Percentiles rank a stretch among this genome's conserved stretches.
Conservation (phyloP, 1,140 invertebrate species). For the Apocrypta bakeri region DNA sequence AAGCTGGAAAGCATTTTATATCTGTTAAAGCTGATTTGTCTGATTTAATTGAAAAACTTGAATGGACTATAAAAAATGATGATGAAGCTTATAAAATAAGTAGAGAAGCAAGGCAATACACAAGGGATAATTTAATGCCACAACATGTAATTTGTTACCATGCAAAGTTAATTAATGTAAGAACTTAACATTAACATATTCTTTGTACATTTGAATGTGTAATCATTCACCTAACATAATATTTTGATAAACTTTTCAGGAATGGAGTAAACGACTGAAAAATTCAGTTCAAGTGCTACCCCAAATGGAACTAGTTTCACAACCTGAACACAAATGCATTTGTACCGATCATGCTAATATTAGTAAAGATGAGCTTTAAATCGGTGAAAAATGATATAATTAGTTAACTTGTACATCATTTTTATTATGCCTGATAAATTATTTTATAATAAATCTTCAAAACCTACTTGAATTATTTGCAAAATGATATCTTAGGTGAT, state of each 20-base stretch:
- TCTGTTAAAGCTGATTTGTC: conserved; percentile 87
- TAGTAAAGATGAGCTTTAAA: conserved; percentile 73
- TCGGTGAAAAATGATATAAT: neutral
- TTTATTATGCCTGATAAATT: too few relatives aligned
- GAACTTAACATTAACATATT: conserved; percentile 54
- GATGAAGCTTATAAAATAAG: conserved; percentile 82
- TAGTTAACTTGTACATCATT: conserved; percentile 6
- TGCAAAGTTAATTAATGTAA: conserved; percentile 84
- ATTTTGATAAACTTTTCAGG: conserved; percentile 67
- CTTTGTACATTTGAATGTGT: conserved; percentile 15
- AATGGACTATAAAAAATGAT: conserved; percentile 89
- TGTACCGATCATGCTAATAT: conserved; percentile 71
- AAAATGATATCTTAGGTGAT: too few relatives aligned
- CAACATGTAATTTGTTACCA: conserved; percentile 94
- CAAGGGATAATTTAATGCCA: conserved; percentile 86
- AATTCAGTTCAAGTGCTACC: conserved; percentile 77
- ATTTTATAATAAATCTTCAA: too few relatives aligned
- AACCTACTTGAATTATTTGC: too few relatives aligned
- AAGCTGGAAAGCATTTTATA: conserved; percentile 88
- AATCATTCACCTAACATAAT: neutral
- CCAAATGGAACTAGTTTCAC: conserved; percentile 85
- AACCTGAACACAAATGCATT: conserved; percentile 74
- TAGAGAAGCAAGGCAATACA: conserved; percentile 83
- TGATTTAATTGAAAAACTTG: conserved; percentile 86
- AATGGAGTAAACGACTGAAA: conserved; percentile 84